A percentile compares a stretch with the other conserved stretches of the same genome.
Conservation (phyloP, 2,797 vertebrate species). For the Linurgus olivaceus region DNA sequence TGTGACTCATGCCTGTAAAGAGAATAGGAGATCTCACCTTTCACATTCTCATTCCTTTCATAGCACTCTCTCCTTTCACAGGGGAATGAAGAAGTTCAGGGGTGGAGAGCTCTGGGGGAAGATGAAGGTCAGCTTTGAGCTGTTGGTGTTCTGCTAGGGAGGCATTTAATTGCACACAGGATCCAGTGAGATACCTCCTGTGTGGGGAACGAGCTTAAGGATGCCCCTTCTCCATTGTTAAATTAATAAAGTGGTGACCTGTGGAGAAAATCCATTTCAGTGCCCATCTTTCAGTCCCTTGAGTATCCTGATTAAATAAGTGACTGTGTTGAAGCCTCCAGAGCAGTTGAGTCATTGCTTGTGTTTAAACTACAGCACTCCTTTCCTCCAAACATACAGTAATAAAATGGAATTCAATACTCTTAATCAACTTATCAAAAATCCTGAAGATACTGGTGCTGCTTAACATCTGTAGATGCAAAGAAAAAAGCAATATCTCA, state of each 20-base stretch:
- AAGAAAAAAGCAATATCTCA: conserved; percentile 39
- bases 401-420: conserved; percentile 53
- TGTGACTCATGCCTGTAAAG: background rate
- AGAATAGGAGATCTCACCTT: background rate
- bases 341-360: conserved; percentile 8
- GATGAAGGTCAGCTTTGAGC: background rate
- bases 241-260: conserved; percentile 45
- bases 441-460: conserved; percentile 19
- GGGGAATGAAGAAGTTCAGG: background rate
- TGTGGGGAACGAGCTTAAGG: background rate
- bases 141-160: background rate
- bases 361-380: background rate
- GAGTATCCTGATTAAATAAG: conserved; percentile 57
- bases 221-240: background rate
- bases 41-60: background rate
- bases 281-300: conserved; percentile 32
- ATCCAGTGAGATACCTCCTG: background rate
- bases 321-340: background rate
- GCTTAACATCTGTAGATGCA: conserved; percentile 41
- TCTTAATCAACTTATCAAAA: conserved; percentile 24
- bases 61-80: background rate
- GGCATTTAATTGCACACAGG: background rate
- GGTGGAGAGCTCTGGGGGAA: background rate
- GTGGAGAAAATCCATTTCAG: conserved; percentile 39
- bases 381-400: background rate